These are phyloP conservation scores for Bolinopsis microptera DNA, from an alignment of 37 sponge, comb jelly and placozoan species.

Conservation along the genomic window DNA sequence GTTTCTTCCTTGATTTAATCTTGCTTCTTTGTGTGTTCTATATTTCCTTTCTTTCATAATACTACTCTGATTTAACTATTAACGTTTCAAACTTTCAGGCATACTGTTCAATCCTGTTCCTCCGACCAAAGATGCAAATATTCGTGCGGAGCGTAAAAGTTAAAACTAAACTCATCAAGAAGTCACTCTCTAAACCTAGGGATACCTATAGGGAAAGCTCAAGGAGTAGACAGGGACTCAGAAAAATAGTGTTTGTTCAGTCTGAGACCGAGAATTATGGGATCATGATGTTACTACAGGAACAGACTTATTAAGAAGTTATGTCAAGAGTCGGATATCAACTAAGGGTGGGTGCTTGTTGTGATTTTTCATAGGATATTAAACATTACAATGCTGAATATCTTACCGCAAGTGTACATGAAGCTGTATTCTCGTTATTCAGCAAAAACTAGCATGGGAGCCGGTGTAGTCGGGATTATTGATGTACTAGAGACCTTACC, in stretches of 20 bases:
- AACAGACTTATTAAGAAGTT: constrained; percentile 66
- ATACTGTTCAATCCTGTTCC: constrained; percentile 66
- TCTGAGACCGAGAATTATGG: constrained; percentile 43
- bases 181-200: neutral
- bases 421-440: too few species aligned
- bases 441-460: constrained; percentile 60
- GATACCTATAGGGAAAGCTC: constrained; percentile 23
- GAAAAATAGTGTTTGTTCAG: constrained; percentile 65
- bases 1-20: too few species aligned
- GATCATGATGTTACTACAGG: constrained; percentile 67
- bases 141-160: constrained; percentile 52
- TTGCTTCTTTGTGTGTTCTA: too few species aligned
- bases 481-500: constrained; percentile 62
- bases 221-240: neutral
- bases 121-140: constrained; percentile 61
- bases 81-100: too few species aligned
- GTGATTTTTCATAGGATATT: too few species aligned
- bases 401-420: too few species aligned
- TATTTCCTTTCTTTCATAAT: too few species aligned
- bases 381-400: too few species aligned
- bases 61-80: too few species aligned
- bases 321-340: constrained; percentile 64
- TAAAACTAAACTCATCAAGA: constrained; percentile 36
- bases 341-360: constrained; percentile 29
- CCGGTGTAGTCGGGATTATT: constrained; percentile 66